These are phyloP conservation scores for Eretmocerus hayati DNA, from an alignment of 2,888 invertebrate species.

Conservation along the genomic window DNA sequence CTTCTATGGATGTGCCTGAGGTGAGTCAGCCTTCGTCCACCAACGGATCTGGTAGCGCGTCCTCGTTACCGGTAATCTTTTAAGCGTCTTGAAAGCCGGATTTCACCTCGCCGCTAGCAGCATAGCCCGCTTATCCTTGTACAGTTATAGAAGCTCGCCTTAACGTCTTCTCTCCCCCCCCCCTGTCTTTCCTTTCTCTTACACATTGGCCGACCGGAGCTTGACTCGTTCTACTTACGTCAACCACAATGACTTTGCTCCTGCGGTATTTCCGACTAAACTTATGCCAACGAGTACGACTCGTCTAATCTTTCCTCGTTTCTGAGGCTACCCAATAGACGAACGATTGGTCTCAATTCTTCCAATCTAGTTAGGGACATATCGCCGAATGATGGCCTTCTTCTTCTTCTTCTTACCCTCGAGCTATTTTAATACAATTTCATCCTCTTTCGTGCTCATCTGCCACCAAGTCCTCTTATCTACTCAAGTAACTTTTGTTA, in stretches of 20 bases:
- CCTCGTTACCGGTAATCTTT: constrained; percentile 35
- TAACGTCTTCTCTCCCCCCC: constrained; percentile 4
- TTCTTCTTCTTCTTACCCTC: neutral
- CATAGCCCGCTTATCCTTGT: constrained; percentile 7
- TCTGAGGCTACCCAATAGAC: constrained; percentile 5
- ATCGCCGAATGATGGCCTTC: constrained; percentile 2
- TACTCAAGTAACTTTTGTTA: too few species aligned
- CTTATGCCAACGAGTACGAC: neutral
- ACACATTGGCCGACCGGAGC: neutral
- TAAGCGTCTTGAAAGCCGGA: constrained; percentile 23
- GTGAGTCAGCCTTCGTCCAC: constrained; percentile 26
- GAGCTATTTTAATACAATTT: constrained; percentile 14
- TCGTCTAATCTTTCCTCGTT: constrained; percentile 14
- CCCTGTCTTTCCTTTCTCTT: neutral
- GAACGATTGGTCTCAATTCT: constrained; percentile 5
- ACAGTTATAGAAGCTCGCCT: neutral
- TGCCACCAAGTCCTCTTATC: too few species aligned
- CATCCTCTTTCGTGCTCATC: constrained; percentile 11
- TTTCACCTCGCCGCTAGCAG: constrained; percentile 1
- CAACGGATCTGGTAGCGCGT: too few species aligned
- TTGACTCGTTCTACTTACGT: constrained; percentile 3
- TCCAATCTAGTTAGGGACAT: neutral
- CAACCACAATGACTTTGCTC: neutral
- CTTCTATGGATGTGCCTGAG: constrained; percentile 18
- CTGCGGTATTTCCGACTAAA: too few species aligned